Evolutionary conservation across 2,113 vertebrate species (phyloP).

Genomic region (pig (Sus scrofa)): DNA sequence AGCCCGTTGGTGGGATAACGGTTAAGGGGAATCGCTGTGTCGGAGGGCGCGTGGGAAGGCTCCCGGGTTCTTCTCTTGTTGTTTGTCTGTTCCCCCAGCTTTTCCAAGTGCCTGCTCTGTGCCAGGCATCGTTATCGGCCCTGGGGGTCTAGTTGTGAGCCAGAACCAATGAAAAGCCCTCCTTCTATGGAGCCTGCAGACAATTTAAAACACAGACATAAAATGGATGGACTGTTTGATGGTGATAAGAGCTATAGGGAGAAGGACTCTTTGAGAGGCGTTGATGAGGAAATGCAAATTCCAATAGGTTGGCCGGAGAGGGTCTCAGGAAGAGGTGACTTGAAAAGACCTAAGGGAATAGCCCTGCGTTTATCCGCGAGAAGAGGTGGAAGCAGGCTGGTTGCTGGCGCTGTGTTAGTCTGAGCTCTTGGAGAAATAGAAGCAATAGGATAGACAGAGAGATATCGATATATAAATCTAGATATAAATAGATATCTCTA

Average conservation of each 20-base stretch:
- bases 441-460: not conserved
- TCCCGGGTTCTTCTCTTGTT: not conserved
- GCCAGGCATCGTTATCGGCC: accelerated
- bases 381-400: not conserved
- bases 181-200: accelerated
- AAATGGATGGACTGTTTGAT: not conserved
- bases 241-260: not conserved
- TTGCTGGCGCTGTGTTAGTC: not conserved
- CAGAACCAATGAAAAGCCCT: not conserved
- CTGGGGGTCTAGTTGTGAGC: accelerated
- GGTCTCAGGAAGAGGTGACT: not conserved
- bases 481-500: not conserved
- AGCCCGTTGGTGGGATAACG: not conserved
- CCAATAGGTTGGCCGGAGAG: not conserved
- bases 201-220: accelerated
- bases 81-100: not conserved
- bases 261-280: not conserved
- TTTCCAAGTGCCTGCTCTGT: accelerated
- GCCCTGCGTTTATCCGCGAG: not conserved
- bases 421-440: not conserved
- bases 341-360: not conserved
- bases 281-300: not conserved
- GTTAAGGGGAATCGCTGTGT: not conserved
- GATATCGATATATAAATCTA: not conserved
- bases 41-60: accelerated